These are phyloP conservation scores for Rhynchotus rufescens DNA, from an alignment of 2,797 vertebrate species.

Conservation along the genomic window DNA sequence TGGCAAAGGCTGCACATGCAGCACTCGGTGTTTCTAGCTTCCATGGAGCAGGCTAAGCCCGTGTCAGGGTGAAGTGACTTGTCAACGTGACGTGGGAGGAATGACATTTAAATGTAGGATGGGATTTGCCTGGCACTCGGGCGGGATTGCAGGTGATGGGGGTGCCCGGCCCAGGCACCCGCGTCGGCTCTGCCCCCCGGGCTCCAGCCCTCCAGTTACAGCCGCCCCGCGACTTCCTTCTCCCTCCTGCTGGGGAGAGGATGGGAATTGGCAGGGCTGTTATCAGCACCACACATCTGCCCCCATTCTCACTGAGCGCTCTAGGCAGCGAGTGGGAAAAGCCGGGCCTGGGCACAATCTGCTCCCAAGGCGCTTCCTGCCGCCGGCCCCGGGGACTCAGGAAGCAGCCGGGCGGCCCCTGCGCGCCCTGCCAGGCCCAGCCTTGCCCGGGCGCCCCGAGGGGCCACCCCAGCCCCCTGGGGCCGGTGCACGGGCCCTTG, in stretches of 20 bases:
- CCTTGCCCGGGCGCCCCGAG: slow-evolving; percentile 23
- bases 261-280: slow-evolving; percentile 66
- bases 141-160: neutral
- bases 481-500: neutral
- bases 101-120: fast-evolving
- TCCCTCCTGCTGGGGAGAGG: slow-evolving; percentile 26
- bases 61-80: neutral
- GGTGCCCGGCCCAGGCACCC: too few relatives aligned
- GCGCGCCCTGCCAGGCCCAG: slow-evolving; percentile 26
- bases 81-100: neutral
- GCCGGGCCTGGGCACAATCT: slow-evolving; percentile 55
- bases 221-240: slow-evolving; percentile 53
- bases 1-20: neutral
- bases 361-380: slow-evolving; percentile 70
- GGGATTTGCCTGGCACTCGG: neutral
- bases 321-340: slow-evolving; percentile 63
- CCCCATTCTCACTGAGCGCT: slow-evolving; percentile 53
- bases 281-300: slow-evolving; percentile 67
- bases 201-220: neutral
- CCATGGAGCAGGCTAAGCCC: fast-evolving
- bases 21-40: neutral
- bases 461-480: neutral
- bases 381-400: slow-evolving; percentile 55
- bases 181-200: too few relatives aligned
- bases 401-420: slow-evolving; percentile 63